Percentiles rank a stretch among this genome's conserved stretches.
These are phyloP conservation scores for Hozukius guyotensis DNA, from an alignment of 2,797 vertebrate species.

Conservation along the genomic window DNA sequence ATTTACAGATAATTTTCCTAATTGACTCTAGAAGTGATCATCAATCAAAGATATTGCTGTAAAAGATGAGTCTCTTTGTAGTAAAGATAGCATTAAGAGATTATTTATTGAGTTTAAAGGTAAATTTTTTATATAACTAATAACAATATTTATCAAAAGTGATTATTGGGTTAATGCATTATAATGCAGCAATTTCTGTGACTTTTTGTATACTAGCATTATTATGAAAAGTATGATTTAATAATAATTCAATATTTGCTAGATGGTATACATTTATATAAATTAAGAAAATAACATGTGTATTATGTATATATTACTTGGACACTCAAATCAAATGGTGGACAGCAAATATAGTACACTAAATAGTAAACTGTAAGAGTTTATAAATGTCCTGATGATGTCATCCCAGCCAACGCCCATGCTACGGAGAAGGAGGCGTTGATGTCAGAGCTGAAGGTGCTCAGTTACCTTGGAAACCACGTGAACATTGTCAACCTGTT, in stretches of 20 bases:
- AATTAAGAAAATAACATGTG: neutral
- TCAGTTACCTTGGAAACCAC: conserved; percentile 97
- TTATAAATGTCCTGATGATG: conserved; percentile 38
- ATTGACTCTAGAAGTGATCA: neutral
- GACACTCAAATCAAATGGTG: neutral
- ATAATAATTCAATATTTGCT: neutral
- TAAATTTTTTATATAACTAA: neutral
- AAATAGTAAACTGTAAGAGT: neutral
- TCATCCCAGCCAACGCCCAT: conserved; percentile 91
- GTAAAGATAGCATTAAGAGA: neutral
- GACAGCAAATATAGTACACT: neutral
- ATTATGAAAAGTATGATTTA: neutral
- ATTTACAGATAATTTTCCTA: neutral
- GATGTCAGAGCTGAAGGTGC: conserved; percentile 98
- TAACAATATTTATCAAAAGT: neutral
- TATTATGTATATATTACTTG: neutral
- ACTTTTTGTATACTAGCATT: neutral
- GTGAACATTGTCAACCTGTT: conserved; percentile 98
- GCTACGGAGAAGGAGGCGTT: conserved; percentile 95
- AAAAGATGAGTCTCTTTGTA: neutral
- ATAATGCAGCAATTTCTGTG: neutral
- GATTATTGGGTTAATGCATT: neutral
- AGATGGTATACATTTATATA: neutral
- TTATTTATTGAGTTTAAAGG: neutral
- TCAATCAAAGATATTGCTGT: neutral